These are phyloP conservation scores for Centrocercus urophasianus DNA, from an alignment of 2,113 vertebrate genomes.

Conservation along the genomic window DNA sequence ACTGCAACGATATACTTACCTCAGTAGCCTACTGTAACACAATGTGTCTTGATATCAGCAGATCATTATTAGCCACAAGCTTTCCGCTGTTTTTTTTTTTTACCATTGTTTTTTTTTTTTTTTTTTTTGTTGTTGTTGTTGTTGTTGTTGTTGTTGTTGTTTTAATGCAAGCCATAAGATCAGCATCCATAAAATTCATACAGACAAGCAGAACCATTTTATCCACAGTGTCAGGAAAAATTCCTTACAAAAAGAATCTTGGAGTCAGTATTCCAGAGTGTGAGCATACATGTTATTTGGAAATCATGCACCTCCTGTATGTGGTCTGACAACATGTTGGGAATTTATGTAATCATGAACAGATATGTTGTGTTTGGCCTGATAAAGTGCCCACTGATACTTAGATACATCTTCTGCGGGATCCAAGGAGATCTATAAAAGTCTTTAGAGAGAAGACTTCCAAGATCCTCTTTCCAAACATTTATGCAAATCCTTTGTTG, in stretches of 20 bases:
- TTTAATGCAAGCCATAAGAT: background rate
- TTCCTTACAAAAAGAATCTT: background rate
- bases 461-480: background rate
- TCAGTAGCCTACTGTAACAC: background rate
- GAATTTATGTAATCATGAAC: background rate
- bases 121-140: background rate
- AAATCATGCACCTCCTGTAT: background rate
- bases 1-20: background rate
- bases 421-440: background rate
- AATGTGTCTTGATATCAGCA: conserved; percentile 7
- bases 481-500: background rate
- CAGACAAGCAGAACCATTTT: background rate
- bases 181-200: background rate
- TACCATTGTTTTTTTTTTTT: background rate
- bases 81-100: background rate
- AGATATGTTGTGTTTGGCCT: background rate
- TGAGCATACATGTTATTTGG: background rate
- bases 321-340: background rate
- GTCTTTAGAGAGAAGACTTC: background rate
- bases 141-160: background rate
- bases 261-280: background rate
- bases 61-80: background rate
- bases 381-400: background rate
- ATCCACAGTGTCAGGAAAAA: background rate
- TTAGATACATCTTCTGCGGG: rapidly evolving